phyloP scores from a whole-genome alignment of 1,140 invertebrate genomes.

The Bradynema listronoti region DNA sequence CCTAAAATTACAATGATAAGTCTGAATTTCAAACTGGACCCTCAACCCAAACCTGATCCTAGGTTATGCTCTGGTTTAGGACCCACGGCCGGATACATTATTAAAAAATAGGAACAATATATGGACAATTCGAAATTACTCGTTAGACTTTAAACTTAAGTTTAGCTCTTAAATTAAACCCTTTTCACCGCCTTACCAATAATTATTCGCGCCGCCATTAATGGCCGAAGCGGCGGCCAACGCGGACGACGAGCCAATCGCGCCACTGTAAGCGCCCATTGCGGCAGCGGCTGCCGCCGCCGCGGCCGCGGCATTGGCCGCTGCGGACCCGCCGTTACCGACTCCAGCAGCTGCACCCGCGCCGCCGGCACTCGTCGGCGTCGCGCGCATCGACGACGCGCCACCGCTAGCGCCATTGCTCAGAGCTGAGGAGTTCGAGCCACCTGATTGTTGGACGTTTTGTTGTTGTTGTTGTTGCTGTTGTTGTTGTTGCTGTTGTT shows the following conservation, averaged over 20 bases:
- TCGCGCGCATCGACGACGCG: no score
- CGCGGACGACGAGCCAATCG: not conserved
- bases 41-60: not conserved
- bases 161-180: no score
- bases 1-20: slow-evolving; percentile 10
- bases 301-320: slow-evolving; percentile 5
- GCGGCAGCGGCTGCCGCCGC: slow-evolving; percentile 13
- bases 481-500: slow-evolving; percentile 16
- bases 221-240: not conserved
- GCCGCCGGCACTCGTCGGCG: no score
- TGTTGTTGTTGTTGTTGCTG: no score
- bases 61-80: no score
- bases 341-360: no score
- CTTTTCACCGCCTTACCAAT: slow-evolving; percentile 21
- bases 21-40: not conserved
- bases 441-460: slow-evolving; percentile 24
- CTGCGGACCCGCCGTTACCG: slow-evolving; percentile 1
- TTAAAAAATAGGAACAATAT: no score
- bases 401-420: no score
- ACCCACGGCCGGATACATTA: no score
- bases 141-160: no score
- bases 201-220: slow-evolving; percentile 13
- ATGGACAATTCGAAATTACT: no score
- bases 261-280: not conserved
- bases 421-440: no score